A percentile compares a stretch with the other conserved stretches of the same genome.
Evolutionary conservation across 2,888 invertebrate species (phyloP).

Genomic region (Apamea crenata): DNA sequence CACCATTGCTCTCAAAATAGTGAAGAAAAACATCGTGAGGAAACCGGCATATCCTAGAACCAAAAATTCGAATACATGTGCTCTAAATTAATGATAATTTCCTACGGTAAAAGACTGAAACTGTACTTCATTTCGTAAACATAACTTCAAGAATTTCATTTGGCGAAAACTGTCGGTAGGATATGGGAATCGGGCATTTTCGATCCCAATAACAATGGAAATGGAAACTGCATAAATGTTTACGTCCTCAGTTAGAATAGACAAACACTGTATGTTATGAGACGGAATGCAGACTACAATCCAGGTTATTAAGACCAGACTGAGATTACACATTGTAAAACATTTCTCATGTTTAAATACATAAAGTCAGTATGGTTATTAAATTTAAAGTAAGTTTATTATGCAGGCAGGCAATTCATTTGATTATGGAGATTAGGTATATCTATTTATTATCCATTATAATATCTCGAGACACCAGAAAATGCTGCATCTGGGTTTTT

Average conservation of each 20-base stretch:
- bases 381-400: slow-evolving; percentile 9
- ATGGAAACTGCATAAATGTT: slow-evolving; percentile 10
- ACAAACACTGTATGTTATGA: slow-evolving; percentile 28
- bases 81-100: slow-evolving; percentile 3
- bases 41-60: no score
- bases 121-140: not conserved
- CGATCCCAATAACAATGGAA: slow-evolving; percentile 5
- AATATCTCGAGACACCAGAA: not conserved
- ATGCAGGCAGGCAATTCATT: slow-evolving; percentile 9
- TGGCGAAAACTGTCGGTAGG: not conserved
- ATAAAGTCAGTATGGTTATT: slow-evolving; percentile 11
- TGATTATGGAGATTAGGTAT: not conserved
- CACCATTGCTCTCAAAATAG: not conserved
- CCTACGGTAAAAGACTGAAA: not conserved
- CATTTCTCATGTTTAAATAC: slow-evolving; percentile 33
- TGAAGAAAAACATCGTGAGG: not conserved
- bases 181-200: not conserved
- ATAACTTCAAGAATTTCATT: not conserved
- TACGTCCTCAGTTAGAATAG: not conserved
- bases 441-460: not conserved
- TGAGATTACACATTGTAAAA: slow-evolving; percentile 17
- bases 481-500: not conserved
- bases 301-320: slow-evolving; percentile 17
- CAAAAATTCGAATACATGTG: not conserved
- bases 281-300: slow-evolving; percentile 17